These are phyloP conservation scores for Salvelinus fontinalis DNA, from an alignment of 2,113 vertebrate species.

Conservation along the genomic window DNA sequence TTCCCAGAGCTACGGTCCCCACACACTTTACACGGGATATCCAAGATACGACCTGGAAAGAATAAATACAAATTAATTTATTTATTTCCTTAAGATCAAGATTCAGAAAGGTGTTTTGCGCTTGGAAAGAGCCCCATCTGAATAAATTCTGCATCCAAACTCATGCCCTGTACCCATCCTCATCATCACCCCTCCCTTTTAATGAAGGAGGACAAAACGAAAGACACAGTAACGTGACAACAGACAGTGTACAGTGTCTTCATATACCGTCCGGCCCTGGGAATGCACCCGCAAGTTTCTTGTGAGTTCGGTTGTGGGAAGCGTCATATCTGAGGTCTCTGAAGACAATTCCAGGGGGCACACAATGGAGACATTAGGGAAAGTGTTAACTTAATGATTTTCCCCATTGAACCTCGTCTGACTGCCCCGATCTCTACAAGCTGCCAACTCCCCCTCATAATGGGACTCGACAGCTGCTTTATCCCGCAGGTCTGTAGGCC, in stretches of 20 bases:
- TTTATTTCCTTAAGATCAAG: background rate
- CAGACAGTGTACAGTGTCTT: conserved; percentile 39
- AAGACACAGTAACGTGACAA: background rate
- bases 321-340: conserved; percentile 75
- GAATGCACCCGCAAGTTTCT: conserved; percentile 63
- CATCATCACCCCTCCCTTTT: background rate
- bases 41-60: conserved; percentile 91
- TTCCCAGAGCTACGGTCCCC: conserved; percentile 97
- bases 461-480: conserved; percentile 85
- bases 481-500: conserved; percentile 80
- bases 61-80: background rate
- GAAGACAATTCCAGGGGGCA: conserved; percentile 76
- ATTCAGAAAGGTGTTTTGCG: too few species aligned
- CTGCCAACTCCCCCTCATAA: conserved; percentile 82
- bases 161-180: background rate
- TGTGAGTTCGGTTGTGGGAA: conserved; percentile 69
- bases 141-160: background rate
- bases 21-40: conserved; percentile 98
- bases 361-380: conserved; percentile 88
- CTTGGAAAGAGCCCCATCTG: background rate
- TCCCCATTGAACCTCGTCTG: conserved; percentile 80
- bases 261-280: conserved; percentile 60
- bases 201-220: background rate
- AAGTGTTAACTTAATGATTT: conserved; percentile 94
- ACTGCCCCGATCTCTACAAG: conserved; percentile 85